Percentiles rank a stretch among this genome's conserved stretches.
Conservation (phyloP, 2,888 invertebrate genomes). For the Idaea straminata region DNA sequence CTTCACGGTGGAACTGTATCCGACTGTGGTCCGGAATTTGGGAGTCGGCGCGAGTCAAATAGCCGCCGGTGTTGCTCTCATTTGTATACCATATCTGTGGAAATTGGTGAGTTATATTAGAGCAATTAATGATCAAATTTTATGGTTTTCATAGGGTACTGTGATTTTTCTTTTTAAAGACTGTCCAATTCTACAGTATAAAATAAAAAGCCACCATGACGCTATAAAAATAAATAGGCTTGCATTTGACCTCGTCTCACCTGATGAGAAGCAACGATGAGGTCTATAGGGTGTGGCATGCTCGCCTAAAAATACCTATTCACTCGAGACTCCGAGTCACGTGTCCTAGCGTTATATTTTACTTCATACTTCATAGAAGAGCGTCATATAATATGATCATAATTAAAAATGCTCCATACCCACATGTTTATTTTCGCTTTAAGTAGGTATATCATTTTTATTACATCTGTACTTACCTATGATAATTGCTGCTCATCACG, state of each 20-base stretch:
- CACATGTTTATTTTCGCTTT: no score
- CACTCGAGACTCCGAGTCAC: no score
- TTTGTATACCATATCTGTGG: slow-evolving; percentile 89
- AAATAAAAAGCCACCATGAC: no score
- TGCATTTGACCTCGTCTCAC: no score
- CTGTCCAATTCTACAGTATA: neutral
- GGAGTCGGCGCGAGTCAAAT: slow-evolving; percentile 88
- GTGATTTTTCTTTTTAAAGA: neutral
- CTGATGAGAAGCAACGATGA: no score
- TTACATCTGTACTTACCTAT: neutral
- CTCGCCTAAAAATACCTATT: no score
- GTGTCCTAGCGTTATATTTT: no score
- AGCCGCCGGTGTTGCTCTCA: slow-evolving; percentile 87
- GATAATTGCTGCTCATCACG: neutral
- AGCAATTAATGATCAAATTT: slow-evolving; percentile 1
- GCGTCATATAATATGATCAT: neutral
- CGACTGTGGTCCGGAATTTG: slow-evolving; percentile 84
- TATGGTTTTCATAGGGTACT: neutral
- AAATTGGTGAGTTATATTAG: slow-evolving; percentile 80
- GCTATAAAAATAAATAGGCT: no score
- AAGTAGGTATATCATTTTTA: neutral
- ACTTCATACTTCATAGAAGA: no score
- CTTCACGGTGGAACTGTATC: slow-evolving; percentile 86
- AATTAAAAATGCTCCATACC: neutral
- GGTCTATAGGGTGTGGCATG: no score